Percentiles rank a stretch among this genome's conserved stretches.
These are phyloP conservation scores for Diplazon laetatorius DNA, from an alignment of 2,888 invertebrate genomes.

Conservation along the genomic window DNA sequence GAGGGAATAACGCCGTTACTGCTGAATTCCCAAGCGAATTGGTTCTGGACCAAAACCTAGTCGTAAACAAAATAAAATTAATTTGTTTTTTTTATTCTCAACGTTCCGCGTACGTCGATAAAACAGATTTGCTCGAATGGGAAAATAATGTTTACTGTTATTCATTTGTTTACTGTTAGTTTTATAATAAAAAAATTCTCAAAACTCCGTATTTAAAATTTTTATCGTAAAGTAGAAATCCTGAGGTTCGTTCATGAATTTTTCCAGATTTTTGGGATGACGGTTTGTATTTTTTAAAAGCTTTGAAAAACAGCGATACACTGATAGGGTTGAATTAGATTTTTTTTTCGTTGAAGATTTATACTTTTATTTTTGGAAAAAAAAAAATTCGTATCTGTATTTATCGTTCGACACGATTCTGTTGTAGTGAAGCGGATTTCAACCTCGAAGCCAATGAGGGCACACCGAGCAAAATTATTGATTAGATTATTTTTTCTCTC, in stretches of 20 bases:
- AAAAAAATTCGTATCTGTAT: not conserved
- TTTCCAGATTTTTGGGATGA: too few relatives aligned
- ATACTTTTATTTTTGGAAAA: not conserved
- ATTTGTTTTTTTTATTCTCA: conserved; percentile 32
- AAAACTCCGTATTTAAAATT: too few relatives aligned
- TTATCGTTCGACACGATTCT: not conserved
- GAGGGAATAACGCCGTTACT: conserved; percentile 86
- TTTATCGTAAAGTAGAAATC: too few relatives aligned
- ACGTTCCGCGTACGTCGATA: not conserved
- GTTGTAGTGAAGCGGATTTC: not conserved
- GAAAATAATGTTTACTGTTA: too few relatives aligned
- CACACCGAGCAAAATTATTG: not conserved
- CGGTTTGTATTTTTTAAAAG: too few relatives aligned
- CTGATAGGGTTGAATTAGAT: too few relatives aligned
- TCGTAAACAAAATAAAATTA: conserved; percentile 18
- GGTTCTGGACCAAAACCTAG: conserved; percentile 86
- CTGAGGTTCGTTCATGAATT: too few relatives aligned
- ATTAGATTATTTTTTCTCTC: conserved; percentile 39
- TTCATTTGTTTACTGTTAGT: too few relatives aligned
- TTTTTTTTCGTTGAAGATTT: too few relatives aligned
- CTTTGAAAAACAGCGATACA: too few relatives aligned
- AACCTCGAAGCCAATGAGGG: not conserved
- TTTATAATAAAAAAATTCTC: not conserved
- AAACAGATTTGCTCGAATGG: conserved; percentile 27
- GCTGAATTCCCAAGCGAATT: conserved; percentile 87